Percentiles rank a stretch among this genome's conserved stretches.
These are phyloP conservation scores for Puntigrus tetrazona DNA, from an alignment of 2,113 vertebrate genomes.

Conservation along the genomic window DNA sequence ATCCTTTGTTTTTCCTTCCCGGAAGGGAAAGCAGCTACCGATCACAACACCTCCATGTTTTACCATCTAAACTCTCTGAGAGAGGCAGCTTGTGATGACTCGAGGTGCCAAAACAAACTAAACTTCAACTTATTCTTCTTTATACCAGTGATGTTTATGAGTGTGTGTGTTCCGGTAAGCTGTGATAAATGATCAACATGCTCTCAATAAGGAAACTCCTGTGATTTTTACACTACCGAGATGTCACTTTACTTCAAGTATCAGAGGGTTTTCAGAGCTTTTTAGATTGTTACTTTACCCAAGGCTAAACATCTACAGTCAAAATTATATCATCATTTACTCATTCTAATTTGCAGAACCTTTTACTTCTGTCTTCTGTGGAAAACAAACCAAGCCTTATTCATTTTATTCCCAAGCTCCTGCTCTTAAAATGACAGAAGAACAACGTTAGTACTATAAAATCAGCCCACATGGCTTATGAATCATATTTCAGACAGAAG, in stretches of 20 bases:
- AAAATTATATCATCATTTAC: background rate
- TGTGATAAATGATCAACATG: background rate
- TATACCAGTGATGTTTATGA: background rate
- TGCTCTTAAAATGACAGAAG: background rate
- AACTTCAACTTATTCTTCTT: background rate
- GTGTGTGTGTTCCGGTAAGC: background rate
- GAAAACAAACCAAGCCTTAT: background rate
- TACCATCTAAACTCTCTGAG: background rate
- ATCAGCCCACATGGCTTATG: background rate
- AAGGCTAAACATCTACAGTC: background rate
- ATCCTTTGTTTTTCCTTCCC: conserved; percentile 9
- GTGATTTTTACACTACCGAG: background rate
- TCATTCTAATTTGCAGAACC: background rate
- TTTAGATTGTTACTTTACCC: background rate
- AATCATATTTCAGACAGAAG: background rate
- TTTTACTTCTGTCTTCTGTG: background rate
- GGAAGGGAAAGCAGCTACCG: background rate
- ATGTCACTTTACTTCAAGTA: background rate
- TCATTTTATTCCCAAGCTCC: background rate
- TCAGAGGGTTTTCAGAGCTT: background rate
- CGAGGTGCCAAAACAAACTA: background rate
- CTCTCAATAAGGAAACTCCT: background rate
- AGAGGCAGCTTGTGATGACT: background rate
- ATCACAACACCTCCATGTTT: conserved; percentile 6
- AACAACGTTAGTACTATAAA: background rate